Evolutionary conservation across 2,113 vertebrate genomes (phyloP), one percentile per base, ranked within the genome.

Genomic region (Penelope pileata): DNA sequence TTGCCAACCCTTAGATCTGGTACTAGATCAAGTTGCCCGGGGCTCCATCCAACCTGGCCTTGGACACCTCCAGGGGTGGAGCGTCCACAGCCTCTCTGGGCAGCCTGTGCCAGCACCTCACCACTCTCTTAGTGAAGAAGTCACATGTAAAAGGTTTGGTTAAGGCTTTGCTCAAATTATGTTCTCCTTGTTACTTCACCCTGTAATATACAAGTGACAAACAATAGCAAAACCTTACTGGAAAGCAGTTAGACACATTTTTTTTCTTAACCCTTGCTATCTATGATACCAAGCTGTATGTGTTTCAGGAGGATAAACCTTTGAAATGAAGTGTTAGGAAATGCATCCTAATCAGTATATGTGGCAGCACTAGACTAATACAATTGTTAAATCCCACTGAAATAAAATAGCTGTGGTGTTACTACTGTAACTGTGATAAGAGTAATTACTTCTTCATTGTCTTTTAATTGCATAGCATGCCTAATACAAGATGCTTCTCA

Each of bases 371-470:
- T 58, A 84, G 47, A 86, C 95, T 75, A 91, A 36, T 60, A 76
- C 90, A 92, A 8, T 30, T 40, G 48, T 84, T 74, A 89, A 93
- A 89, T 94, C 81, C 74, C 18, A 26, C 50, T 83, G 72, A 63
- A 83, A 94, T 91, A 88, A 90, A 81, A 64, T 83, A 91, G 78
- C 74, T 66, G 82, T 85, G 83, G 66, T 90, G 73, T 87, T 95
- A 83, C 79, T 94, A 67, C 58, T 85, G 16, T 70, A 94, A 72
- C 58, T 7, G 0, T 75, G 66, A 81, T 42, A 70, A 40, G n/a
- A 86, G 30, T 90, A 94, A 84, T 94, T 91, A 67, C 62, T 93
- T 88, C 32, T 88, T 90, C 54, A 19, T 67, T 75, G 38, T 80
- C 51, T 68, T 9, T 85, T 90, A 69, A 64, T 84, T 69, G 38